Percentiles rank a stretch among this genome's conserved stretches.
Evolutionary conservation across 2,888 invertebrate genomes (phyloP).

Genomic region (Drosophila dives): DNA sequence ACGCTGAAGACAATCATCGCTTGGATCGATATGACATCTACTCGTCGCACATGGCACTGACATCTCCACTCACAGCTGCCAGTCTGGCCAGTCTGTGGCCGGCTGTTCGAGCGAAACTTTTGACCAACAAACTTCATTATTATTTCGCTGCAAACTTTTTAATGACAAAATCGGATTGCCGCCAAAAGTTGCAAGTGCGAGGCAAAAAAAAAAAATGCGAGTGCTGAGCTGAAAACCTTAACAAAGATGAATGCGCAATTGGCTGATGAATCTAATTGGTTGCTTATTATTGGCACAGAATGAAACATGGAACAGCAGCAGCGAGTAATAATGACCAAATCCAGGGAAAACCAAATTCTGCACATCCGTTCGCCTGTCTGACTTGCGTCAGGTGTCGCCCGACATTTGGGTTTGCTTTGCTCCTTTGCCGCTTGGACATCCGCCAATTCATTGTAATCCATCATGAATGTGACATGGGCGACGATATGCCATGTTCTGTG

Average conservation of each 20-base stretch:
- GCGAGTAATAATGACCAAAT: background rate
- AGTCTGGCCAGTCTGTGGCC: background rate
- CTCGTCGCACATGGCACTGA: conserved; percentile 90
- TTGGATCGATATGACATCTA: conserved; percentile 89
- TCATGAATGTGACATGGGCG: background rate
- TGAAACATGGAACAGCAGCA: background rate
- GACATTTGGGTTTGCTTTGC: background rate
- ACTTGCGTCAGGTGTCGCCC: background rate
- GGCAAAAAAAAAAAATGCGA: background rate
- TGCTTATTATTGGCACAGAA: conserved; percentile 4
- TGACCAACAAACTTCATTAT: conserved; percentile 55
- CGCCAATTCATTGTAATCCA: background rate
- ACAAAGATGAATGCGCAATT: conserved; percentile 1
- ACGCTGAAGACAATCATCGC: conserved; percentile 87
- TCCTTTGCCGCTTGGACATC: background rate
- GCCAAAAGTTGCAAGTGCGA: conserved; percentile 4
- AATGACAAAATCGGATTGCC: conserved; percentile 66
- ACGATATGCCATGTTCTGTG: background rate
- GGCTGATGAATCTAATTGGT: conserved; percentile 17
- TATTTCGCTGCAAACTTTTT: conserved; percentile 67
- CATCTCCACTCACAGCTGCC: background rate
- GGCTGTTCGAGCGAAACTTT: conserved; percentile 39
- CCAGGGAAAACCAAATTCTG: background rate
- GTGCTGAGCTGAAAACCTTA: background rate
- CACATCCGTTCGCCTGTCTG: background rate